Conservation (phyloP, 2,113 vertebrate genomes). For the Dicerorhinus sumatrensis region DNA sequence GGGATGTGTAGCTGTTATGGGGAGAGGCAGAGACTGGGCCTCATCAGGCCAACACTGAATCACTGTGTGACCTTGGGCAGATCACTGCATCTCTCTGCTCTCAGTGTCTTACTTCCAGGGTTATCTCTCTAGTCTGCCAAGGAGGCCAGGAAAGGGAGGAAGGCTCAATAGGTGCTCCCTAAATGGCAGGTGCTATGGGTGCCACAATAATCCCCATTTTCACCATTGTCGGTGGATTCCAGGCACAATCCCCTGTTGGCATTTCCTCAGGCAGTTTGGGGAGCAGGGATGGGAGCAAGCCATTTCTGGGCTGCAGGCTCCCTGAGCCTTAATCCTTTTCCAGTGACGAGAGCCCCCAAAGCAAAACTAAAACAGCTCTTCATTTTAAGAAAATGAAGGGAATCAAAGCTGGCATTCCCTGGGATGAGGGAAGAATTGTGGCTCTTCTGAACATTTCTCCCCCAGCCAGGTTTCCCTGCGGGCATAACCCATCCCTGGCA, state of each 20-base stretch:
- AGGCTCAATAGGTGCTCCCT: neutral
- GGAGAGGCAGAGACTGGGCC: neutral
- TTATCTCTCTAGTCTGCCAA: neutral
- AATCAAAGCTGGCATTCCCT: conserved; percentile 51
- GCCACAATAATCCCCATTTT: neutral
- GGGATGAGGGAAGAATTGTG: neutral
- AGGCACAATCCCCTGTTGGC: neutral
- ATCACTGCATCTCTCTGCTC: neutral
- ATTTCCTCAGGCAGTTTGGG: neutral
- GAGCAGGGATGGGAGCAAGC: neutral
- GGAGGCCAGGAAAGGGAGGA: neutral
- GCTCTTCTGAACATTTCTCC: conserved; percentile 37
- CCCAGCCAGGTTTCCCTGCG: neutral
- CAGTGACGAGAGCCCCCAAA: conserved; percentile 36
- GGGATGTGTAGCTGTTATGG: neutral
- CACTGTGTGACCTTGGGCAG: neutral
- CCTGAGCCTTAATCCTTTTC: neutral
- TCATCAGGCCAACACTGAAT: neutral
- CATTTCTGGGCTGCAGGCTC: conserved; percentile 12
- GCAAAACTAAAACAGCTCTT: conserved; percentile 61
- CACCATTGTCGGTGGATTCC: neutral
- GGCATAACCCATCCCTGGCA: conserved; percentile 44
- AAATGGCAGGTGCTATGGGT: neutral
- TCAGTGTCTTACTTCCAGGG: neutral
- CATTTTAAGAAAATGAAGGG: neutral